A percentile compares a stretch with the other conserved stretches of the same genome.
Evolutionary conservation across 2,113 vertebrate genomes (phyloP).

Genomic region (Chloebia gouldiae): DNA sequence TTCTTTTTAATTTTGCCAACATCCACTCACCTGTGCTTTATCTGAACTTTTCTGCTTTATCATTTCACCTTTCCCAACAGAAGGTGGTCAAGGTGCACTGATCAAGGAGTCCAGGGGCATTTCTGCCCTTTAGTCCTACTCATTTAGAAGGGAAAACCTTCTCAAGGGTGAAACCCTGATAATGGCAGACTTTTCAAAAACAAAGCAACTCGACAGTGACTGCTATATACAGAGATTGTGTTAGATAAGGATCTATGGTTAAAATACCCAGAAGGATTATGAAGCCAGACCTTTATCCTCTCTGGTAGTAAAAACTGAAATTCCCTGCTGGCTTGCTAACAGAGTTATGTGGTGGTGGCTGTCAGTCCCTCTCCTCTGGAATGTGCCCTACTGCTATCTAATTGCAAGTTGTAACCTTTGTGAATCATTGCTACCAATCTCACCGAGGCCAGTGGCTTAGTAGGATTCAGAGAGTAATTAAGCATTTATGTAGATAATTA

Average conservation of each 20-base stretch:
- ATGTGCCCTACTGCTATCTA: neutral
- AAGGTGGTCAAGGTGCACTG: neutral
- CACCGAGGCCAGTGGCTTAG: neutral
- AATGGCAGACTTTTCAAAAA: neutral
- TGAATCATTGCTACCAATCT: neutral
- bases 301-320: neutral
- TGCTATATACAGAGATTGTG: neutral
- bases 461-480: slow-evolving; percentile 9
- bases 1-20: neutral
- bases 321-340: neutral
- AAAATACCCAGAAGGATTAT: neutral
- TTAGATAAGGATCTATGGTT: neutral
- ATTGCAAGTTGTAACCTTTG: neutral
- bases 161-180: neutral
- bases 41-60: neutral
- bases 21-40: neutral
- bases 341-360: neutral
- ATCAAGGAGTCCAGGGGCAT: neutral
- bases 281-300: neutral
- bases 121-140: neutral
- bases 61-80: neutral
- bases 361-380: neutral
- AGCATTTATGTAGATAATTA: slow-evolving; percentile 14
- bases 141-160: neutral
- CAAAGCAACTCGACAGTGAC: neutral